Base-by-base conservation (phyloP, 1,140 invertebrate species). In the Heliconius hewitsoni region DNA sequence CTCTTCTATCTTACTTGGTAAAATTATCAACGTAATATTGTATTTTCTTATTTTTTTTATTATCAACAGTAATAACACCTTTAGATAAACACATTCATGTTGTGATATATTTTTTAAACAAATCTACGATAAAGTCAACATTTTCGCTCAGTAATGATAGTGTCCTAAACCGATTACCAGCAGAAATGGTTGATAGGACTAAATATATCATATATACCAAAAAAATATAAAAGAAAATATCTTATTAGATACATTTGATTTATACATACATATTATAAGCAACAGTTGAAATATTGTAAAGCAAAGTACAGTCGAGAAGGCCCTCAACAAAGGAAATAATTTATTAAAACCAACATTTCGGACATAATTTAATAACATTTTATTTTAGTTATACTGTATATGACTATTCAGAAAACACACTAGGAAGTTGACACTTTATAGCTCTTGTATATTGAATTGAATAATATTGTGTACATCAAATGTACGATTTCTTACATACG, bases 291-390 rank as follows among this genome's bases (percentile, higher is more conserved):
- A 60, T n/a, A 60, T 27, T 8, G n/a, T n/a, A 60, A 27, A 34
- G 11, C 27, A 71, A 34, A 18, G 70, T 71, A 30, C 30, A 9
- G 23, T 91, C 27, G 89, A 91, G 71, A 85, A 77, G 11, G 88
- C 90, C 1, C 73, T 91, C 16, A 83, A 90, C 27, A 83, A 78
- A 87, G 79, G 5, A 6, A 0, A 34, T 34, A 0, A 34, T 34
- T 23, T 23, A 23, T 23, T 23, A 23, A 23, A 6, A 34, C 5
- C 5, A 34, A 5, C 34, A 34, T 34, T 34, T 34, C 4, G 34
- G 34, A 34, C 5, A 42, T 34, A 3, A 34, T 34, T 34, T 34
- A 34, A 34, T 34, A 34, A 34, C 4, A 34, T 34, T 34, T 34
- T 34, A 34, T 6, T 34, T 34, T 34, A 34, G 4, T 34, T 34